A percentile compares a stretch with the other conserved stretches of the same genome.
These are phyloP conservation scores for Didymodactylos carnosus DNA, from an alignment of 2,888 invertebrate genomes.

Conservation along the genomic window DNA sequence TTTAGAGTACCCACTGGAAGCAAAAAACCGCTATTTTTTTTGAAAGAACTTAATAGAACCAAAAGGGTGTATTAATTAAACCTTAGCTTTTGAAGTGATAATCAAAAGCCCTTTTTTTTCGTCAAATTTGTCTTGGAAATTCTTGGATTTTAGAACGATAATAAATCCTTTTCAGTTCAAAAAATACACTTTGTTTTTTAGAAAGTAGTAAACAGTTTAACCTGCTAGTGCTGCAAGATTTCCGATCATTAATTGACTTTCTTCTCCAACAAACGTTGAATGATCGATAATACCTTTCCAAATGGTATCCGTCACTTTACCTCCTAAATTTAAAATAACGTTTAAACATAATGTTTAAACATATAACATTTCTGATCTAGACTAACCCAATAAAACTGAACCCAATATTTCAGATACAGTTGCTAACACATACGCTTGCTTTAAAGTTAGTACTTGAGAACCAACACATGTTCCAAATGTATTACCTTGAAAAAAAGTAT, in stretches of 20 bases:
- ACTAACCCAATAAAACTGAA: conserved; percentile 69
- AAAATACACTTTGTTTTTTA: too few species aligned
- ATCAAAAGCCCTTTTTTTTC: too few species aligned
- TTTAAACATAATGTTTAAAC: not conserved
- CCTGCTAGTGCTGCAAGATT: conserved; percentile 63
- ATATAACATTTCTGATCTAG: conserved; percentile 2
- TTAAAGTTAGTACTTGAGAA: conserved; percentile 73
- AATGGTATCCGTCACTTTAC: conserved; percentile 88
- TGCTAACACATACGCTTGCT: conserved; percentile 82
- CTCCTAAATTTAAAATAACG: conserved; percentile 40
- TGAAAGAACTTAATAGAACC: too few species aligned
- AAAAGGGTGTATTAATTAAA: too few species aligned
- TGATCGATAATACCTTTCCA: conserved; percentile 86
- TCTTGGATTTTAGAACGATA: too few species aligned
- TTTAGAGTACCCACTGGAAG: too few species aligned
- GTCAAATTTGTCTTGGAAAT: too few species aligned
- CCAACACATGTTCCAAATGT: conserved; percentile 98
- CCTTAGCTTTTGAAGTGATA: too few species aligned
- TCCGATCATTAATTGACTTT: conserved; percentile 60
- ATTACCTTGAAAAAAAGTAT: too few species aligned
- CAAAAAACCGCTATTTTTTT: too few species aligned
- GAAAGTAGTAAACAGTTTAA: conserved; percentile 70
- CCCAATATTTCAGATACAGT: conserved; percentile 90
- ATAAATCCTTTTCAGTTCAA: too few species aligned
- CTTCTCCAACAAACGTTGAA: conserved; percentile 55